These are phyloP conservation scores for Triplophysa dalaica DNA, from an alignment of 2,113 vertebrate species.

Conservation along the genomic window DNA sequence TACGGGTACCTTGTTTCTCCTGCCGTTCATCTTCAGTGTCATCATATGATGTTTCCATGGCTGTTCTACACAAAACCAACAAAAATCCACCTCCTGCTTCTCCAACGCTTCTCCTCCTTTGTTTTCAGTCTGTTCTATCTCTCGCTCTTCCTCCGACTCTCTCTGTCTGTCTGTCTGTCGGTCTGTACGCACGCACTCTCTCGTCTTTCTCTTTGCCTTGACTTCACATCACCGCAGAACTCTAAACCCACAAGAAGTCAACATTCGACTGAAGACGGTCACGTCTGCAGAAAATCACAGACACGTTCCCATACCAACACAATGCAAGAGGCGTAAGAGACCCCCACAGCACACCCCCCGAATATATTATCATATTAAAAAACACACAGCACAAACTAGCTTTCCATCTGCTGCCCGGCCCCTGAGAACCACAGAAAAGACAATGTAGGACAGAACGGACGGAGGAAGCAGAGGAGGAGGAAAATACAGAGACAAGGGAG, in stretches of 20 bases:
- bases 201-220: slow-evolving; percentile 48
- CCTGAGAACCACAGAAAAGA: slow-evolving; percentile 24
- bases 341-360: slow-evolving; percentile 44
- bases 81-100: slow-evolving; percentile 80
- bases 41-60: slow-evolving; percentile 93
- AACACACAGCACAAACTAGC: slow-evolving; percentile 48
- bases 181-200: slow-evolving; percentile 35
- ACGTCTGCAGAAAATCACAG: slow-evolving; percentile 30
- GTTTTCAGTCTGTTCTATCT: slow-evolving; percentile 31
- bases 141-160: slow-evolving; percentile 61
- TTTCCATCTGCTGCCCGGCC: slow-evolving; percentile 69
- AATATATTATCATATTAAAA: slow-evolving; percentile 57
- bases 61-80: slow-evolving; percentile 86
- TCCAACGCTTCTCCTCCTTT: slow-evolving; percentile 55
- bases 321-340: slow-evolving; percentile 48
- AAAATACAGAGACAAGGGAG: slow-evolving; percentile 10
- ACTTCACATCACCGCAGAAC: not conserved
- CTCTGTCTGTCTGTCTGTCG: slow-evolving; percentile 58
- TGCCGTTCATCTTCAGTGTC: slow-evolving; percentile 88
- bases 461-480: slow-evolving; percentile 11
- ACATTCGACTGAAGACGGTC: slow-evolving; percentile 5
- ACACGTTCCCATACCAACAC: slow-evolving; percentile 63
- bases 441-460: slow-evolving; percentile 14
- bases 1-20: slow-evolving; percentile 87
- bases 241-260: not conserved